Conservation (phyloP, 2,888 invertebrate species). For the Euplexia lucipara region DNA sequence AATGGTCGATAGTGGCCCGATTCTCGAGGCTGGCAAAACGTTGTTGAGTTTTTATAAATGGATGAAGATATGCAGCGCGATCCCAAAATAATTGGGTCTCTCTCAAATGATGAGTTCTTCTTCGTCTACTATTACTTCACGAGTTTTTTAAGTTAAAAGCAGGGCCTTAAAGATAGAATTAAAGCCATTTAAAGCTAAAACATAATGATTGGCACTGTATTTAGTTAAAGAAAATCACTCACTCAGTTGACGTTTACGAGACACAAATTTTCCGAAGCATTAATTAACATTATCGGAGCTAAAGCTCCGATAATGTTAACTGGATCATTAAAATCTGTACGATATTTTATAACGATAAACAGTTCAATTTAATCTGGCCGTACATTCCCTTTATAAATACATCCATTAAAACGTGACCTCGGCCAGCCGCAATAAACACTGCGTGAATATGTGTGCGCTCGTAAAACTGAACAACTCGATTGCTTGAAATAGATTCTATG, state of each 20-base stretch:
- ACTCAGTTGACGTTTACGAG: background rate
- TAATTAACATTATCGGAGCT: no score
- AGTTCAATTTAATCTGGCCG: conserved; percentile 33
- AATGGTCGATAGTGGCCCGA: no score
- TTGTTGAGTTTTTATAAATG: no score
- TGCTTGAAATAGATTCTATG: conserved; percentile 52
- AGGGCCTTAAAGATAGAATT: no score
- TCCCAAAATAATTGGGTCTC: no score
- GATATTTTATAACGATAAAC: conserved; percentile 27
- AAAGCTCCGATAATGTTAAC: conserved; percentile 1
- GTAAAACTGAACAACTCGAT: conserved; percentile 56
- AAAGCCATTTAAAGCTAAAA: background rate
- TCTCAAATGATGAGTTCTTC: no score
- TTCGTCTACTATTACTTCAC: no score
- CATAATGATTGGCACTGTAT: background rate
- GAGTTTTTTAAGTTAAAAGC: no score
- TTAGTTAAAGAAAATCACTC: conserved; percentile 4
- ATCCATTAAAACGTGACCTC: conserved; percentile 55
- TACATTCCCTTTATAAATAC: conserved; percentile 46
- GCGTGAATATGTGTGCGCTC: conserved; percentile 43
- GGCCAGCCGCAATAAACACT: conserved; percentile 49
- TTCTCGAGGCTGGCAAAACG: no score
- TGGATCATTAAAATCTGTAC: conserved; percentile 25
- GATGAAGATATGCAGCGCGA: no score
- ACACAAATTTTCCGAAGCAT: conserved; percentile 28